These are phyloP conservation scores for Drosophila ananassae DNA, from an alignment of 1,140 invertebrate genomes.

Conservation along the genomic window DNA sequence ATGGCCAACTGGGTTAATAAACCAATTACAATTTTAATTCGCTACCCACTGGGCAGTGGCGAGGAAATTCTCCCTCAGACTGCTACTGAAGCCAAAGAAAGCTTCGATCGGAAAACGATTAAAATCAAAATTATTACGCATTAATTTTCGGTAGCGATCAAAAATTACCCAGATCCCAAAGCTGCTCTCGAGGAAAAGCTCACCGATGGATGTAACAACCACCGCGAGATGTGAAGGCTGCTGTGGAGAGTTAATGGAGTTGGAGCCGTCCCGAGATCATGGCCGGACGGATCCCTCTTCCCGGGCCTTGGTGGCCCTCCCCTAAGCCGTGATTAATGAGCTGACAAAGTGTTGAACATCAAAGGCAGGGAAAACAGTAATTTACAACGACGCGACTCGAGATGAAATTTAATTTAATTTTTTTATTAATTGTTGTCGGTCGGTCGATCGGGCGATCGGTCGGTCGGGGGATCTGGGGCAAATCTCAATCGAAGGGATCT, in stretches of 20 bases:
- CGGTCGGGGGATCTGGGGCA: conserved; percentile 21
- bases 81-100: conserved; percentile 18
- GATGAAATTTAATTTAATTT: conserved; percentile 69
- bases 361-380: conserved; percentile 74
- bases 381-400: conserved; percentile 59
- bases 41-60: conserved; percentile 37
- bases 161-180: conserved; percentile 57
- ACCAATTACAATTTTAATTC: conserved; percentile 68
- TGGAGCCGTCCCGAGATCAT: conserved; percentile 36
- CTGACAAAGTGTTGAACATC: conserved; percentile 74
- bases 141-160: conserved; percentile 80
- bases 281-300: conserved; percentile 25
- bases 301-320: conserved; percentile 16
- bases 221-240: neutral
- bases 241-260: conserved; percentile 22
- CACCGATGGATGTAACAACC: conserved; percentile 14
- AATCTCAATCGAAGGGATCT: conserved; percentile 18
- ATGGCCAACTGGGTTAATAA: conserved; percentile 69
- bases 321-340: conserved; percentile 68
- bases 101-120: conserved; percentile 37
- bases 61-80: conserved; percentile 26
- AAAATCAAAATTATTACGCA: conserved; percentile 71
- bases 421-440: conserved; percentile 55
- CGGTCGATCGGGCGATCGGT: neutral
- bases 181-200: conserved; percentile 47